Base-by-base conservation (phyloP, 2,797 vertebrate genomes). In the Ataeniobius toweri region DNA sequence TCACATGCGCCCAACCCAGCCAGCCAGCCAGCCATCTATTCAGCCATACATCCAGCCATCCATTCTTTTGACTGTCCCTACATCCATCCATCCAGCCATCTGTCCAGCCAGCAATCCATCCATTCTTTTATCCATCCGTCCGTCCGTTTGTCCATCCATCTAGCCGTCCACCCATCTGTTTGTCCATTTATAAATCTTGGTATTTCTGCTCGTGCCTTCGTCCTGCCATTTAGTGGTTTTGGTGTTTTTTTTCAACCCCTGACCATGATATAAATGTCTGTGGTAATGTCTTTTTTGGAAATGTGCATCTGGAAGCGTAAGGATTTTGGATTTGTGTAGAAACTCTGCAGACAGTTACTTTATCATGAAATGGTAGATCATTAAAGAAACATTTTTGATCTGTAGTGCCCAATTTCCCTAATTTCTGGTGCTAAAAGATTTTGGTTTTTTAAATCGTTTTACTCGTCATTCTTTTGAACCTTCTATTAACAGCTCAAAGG, bases 391-490 rank as follows among this genome's bases (percentile, higher is more conserved):
- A 26, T 56, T 53, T 78, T 71, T 44, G n/a, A 59, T 73, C 6
- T 4, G n/a, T 22, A 31, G 1, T 8, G 48, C 46, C 67, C 65
- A 71, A 71, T 88, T 72, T 80, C 69, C 81, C 69, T 10, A 70
- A 46, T 77, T 80, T 59, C 1, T 8, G 39, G 36, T 69, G 78
- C 81, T 63, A 76, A 84, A 75, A 55, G 71, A 77, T 71, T 80
- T 80, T 83, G 9, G 68, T 83, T 84, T 69, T 63, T 36, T 82
- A 3, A 65, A 53, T 89, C 77, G 80, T 59, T 77, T 84, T 56
- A 77, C 73, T 75, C 46, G 63, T 74, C 80, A 81, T 83, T 53
- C 80, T 71, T 86, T 85, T 83, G 72, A 83, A 83, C 80, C 80
- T 80, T 75, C 77, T 80, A 78, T 87, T 77, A 46, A 80, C 75